These are phyloP conservation scores for Pristionchus fissidentatus DNA, from an alignment of 2,888 invertebrate genomes.

Conservation along the genomic window DNA sequence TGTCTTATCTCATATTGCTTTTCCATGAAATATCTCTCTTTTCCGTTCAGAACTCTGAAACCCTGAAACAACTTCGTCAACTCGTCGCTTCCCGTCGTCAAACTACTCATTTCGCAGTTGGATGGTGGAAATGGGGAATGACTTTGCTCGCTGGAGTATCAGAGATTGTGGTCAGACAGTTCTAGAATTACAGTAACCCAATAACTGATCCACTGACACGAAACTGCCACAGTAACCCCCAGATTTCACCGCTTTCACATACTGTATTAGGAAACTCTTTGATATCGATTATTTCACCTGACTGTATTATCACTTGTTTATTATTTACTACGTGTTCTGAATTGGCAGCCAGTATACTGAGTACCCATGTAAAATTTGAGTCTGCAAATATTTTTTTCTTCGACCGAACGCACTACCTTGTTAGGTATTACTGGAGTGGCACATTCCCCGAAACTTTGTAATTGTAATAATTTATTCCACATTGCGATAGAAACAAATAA, in stretches of 20 bases:
- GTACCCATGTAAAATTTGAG: too few species aligned
- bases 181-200: too few species aligned
- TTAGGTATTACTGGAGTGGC: slow-evolving; percentile 16
- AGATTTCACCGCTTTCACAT: too few species aligned
- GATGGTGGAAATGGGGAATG: slow-evolving; percentile 71
- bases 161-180: slow-evolving; percentile 64
- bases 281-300: slow-evolving; percentile 16
- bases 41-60: slow-evolving; percentile 56
- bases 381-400: too few species aligned
- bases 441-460: slow-evolving; percentile 8
- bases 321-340: slow-evolving; percentile 1
- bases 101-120: slow-evolving; percentile 54
- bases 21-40: not conserved
- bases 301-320: too few species aligned
- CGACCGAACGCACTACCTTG: not conserved
- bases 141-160: slow-evolving; percentile 71
- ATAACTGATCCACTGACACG: too few species aligned
- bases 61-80: slow-evolving; percentile 67
- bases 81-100: slow-evolving; percentile 64
- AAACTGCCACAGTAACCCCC: too few species aligned
- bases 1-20: not conserved
- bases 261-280: slow-evolving; percentile 18
- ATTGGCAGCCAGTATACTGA: slow-evolving; percentile 42
- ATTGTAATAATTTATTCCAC: slow-evolving; percentile 28
- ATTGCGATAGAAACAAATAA: slow-evolving; percentile 23